phyloP scores from a whole-genome alignment of 2,888 invertebrate species.

The Stenurella melanura region DNA sequence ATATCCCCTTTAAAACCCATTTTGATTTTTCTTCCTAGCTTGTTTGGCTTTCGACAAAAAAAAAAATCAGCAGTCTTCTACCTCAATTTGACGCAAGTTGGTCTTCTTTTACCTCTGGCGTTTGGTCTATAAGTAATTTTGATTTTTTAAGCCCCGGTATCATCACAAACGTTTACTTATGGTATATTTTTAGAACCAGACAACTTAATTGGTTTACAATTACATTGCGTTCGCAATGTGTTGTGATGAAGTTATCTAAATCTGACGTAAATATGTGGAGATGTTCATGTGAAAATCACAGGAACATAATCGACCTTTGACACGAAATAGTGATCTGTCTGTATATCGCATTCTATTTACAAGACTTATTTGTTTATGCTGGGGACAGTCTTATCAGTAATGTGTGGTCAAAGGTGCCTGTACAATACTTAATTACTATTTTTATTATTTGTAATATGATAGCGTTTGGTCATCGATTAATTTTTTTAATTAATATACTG shows the following conservation, averaged over 20 bases:
- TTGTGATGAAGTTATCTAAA: constrained; percentile 1
- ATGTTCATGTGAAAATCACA: constrained; percentile 38
- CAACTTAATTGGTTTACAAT: not conserved
- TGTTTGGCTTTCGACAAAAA: no score
- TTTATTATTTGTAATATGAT: constrained; percentile 15
- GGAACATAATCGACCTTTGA: constrained; percentile 35
- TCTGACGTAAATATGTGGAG: constrained; percentile 22
- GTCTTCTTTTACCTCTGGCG: no score
- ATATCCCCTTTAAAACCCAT: no score
- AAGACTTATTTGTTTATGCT: constrained; percentile 29
- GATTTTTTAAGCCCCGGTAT: no score
- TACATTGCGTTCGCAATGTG: not conserved
- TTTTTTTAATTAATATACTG: not conserved
- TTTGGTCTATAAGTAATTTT: no score
- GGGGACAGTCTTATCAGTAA: constrained; percentile 27
- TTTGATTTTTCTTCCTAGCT: no score
- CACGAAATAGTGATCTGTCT: constrained; percentile 20
- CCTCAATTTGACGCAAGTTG: no score
- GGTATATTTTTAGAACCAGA: not conserved
- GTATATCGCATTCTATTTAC: constrained; percentile 16
- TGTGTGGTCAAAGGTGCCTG: constrained; percentile 32
- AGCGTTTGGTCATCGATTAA: not conserved
- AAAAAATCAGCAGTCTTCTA: no score
- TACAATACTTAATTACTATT: constrained; percentile 8
- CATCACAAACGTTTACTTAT: not conserved